phyloP scores from a whole-genome alignment of 92 coral and sea anemone genomes.

The Anthopleura xanthogrammica region DNA sequence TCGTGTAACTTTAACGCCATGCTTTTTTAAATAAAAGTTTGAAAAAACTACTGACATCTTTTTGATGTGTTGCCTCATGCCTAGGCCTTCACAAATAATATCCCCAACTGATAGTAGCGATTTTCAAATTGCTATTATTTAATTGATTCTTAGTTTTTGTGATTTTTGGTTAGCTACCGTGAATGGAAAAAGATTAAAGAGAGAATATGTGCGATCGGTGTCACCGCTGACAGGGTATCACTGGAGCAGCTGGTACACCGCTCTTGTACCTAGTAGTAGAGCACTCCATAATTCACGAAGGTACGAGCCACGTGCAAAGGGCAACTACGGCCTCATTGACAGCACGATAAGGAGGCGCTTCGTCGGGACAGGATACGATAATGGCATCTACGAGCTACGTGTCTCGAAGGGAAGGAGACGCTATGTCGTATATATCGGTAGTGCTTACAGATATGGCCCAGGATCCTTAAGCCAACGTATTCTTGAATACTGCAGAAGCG shows the following conservation, averaged over 20 bases:
- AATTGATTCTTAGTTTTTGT: background rate
- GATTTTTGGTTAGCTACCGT: too few relatives aligned
- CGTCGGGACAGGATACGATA: background rate
- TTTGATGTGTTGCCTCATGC: too few relatives aligned
- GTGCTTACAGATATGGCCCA: background rate
- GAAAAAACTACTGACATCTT: too few relatives aligned
- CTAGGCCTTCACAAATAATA: too few relatives aligned
- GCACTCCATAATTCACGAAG: background rate
- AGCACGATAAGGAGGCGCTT: background rate
- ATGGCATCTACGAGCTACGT: background rate
- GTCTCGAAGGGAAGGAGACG: background rate
- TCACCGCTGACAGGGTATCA: too few relatives aligned
- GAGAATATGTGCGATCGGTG: background rate
- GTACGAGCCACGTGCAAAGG: background rate
- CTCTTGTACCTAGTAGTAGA: background rate
- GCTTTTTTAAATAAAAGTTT: too few relatives aligned
- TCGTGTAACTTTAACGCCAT: too few relatives aligned
- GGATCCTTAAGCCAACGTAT: background rate
- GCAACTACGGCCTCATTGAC: background rate
- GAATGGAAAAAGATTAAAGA: background rate
- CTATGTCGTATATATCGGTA: background rate
- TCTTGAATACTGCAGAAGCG: background rate
- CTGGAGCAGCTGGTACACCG: background rate
- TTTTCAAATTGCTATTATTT: too few relatives aligned
- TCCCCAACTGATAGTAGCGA: too few relatives aligned